Conservation (phyloP, 1,140 invertebrate species). For the Caenorhabditis elegans region WBcel235 BX284602.5:11526501-11527000, state of each 20-base stretch:
- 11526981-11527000: neutral
- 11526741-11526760: neutral
- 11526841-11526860: too few relatives aligned
- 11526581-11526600: neutral
- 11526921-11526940: neutral
- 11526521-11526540: constrained; percentile 15
- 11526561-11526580: constrained; percentile 17
- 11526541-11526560: constrained; percentile 22
- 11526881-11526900: constrained; percentile 9
- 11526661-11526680: constrained; percentile 7
- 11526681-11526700: constrained; percentile 33
- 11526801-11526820: too few relatives aligned
- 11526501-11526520: constrained; percentile 34
- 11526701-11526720: neutral
- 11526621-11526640: neutral
- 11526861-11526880: neutral
- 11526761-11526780: constrained; percentile 3
- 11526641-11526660: neutral
- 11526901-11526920: neutral
- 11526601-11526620: neutral
- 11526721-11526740: neutral
- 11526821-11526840: too few relatives aligned
- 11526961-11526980: neutral
- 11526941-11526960: neutral
- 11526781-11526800: neutral